These are phyloP conservation scores for Eumacrocentrus americanus DNA, from an alignment of 2,888 invertebrate species.

Conservation along the genomic window DNA sequence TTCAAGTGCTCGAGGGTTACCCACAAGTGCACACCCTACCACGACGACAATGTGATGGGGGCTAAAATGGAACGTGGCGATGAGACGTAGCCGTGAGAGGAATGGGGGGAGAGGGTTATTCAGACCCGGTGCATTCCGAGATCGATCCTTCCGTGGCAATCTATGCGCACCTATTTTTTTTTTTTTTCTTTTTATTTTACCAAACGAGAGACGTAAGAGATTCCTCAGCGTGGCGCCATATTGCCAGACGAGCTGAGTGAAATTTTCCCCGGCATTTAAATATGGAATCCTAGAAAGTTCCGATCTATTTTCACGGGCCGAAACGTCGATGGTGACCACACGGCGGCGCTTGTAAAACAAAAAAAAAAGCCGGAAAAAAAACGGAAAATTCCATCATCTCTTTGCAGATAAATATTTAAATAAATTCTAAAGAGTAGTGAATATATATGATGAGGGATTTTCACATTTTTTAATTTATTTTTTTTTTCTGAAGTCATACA, in stretches of 20 bases:
- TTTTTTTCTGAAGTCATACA: not conserved
- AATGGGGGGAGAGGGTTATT: not conserved
- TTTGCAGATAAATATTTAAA: not conserved
- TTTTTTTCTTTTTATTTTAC: not conserved
- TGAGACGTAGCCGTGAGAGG: not conserved
- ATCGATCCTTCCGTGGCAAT: conserved; percentile 19
- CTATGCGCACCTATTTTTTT: not conserved
- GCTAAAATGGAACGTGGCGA: conserved; percentile 12
- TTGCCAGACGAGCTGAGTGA: not conserved
- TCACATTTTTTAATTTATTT: not conserved
- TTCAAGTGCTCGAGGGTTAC: conserved; percentile 35
- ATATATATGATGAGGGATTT: not conserved
- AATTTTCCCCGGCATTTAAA: conserved; percentile 1
- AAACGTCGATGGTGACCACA: conserved; percentile 1
- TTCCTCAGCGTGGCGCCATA: conserved; percentile 5
- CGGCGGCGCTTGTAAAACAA: not conserved
- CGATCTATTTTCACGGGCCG: not conserved
- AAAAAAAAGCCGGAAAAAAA: not conserved
- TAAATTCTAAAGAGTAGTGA: not conserved
- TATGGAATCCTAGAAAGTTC: not conserved
- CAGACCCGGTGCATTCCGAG: not conserved
- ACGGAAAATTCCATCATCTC: not conserved
- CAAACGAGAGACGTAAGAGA: not conserved
- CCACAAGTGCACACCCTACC: not conserved
- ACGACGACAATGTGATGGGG: not conserved